Base-by-base conservation (phyloP, 2,797 vertebrate genomes). In the Xiphophorus birchmanni region DNA sequence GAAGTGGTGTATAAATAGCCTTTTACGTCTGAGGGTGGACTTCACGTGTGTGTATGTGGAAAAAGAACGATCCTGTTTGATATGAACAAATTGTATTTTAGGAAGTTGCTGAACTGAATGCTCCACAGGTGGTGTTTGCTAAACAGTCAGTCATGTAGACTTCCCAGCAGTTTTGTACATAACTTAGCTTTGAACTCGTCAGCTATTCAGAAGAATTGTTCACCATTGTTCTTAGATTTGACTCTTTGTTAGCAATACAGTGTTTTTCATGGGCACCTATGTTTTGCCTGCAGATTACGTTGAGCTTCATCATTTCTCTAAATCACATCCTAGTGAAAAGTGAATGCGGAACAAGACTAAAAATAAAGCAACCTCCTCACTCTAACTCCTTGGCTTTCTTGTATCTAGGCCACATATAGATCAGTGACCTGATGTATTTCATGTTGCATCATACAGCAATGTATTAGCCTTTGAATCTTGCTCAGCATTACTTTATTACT, bases 1-100 rank as follows among this genome's bases (percentile, higher is more conserved):
- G 96, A 97, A 97, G 94, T 94, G 88, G 91, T 75, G 86, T 96
- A 95, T 95, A 94, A 96, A 96, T 95, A 95, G 92, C 90, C 90
- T 81, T 83, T 92, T 91, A 89, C 86, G 82, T 89, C 82, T 85
- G 86, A 88, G 76, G 87, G 83, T 90, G 88, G 85, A 89, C 84
- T 87, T 88, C 83, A 69, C 84, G 60, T 80, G 77, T 78, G 74
- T 87, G 79, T 82, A 80, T 79, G 79, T 32, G 73, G 84, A 76
- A 40, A 50, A 42, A 73, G 29, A 81, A 60, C 26, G 82, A 86
- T 90, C 84, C 84, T 85, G 89, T 91, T 91, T 91, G 87, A 91
- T 86, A 85, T 88, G 82, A 89, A 78, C 88, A 74, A 87, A 91
- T 89, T 90, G 87, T 90, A 87, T 74, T 79, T 88, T 77, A 88